phyloP scores from a whole-genome alignment of 2,888 invertebrate genomes.

The Luffia ferchaultella region DNA sequence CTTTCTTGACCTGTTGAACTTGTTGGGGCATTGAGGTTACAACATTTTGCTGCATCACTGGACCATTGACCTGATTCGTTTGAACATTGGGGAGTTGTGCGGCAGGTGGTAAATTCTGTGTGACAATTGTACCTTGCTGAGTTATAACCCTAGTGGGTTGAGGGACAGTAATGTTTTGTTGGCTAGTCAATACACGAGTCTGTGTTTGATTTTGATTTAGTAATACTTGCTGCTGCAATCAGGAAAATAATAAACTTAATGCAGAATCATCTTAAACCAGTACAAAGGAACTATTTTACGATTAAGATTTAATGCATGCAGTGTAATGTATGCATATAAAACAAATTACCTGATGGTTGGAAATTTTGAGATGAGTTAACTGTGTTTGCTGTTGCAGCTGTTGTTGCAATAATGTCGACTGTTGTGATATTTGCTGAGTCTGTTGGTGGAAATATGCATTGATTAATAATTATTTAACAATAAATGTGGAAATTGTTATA shows the following conservation, averaged over 20 bases:
- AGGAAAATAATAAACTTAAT: constrained; percentile 3
- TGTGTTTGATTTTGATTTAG: constrained; percentile 35
- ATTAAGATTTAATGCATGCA: no score
- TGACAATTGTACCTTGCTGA: constrained; percentile 51
- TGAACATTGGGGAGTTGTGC: constrained; percentile 31
- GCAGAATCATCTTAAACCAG: no score
- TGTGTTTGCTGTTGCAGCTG: constrained; percentile 37
- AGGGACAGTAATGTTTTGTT: background rate
- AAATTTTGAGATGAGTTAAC: constrained; percentile 41
- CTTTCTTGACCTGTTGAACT: constrained; percentile 34
- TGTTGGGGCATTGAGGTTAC: constrained; percentile 34
- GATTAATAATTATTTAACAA: no score
- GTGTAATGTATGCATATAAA: background rate
- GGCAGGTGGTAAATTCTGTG: constrained; percentile 33
- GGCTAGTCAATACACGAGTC: background rate
- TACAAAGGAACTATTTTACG: no score
- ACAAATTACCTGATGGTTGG: constrained; percentile 37
- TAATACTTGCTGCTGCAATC: constrained; percentile 31
- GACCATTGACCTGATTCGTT: constrained; percentile 36
- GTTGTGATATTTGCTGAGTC: constrained; percentile 10
- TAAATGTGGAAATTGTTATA: no score
- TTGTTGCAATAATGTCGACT: constrained; percentile 19
- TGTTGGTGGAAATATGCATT: constrained; percentile 3
- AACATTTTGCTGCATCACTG: constrained; percentile 32
- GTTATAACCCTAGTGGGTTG: constrained; percentile 31